Conservation (phyloP, 2,797 vertebrate genomes). For the Spinibarbus caldwelli region DNA sequence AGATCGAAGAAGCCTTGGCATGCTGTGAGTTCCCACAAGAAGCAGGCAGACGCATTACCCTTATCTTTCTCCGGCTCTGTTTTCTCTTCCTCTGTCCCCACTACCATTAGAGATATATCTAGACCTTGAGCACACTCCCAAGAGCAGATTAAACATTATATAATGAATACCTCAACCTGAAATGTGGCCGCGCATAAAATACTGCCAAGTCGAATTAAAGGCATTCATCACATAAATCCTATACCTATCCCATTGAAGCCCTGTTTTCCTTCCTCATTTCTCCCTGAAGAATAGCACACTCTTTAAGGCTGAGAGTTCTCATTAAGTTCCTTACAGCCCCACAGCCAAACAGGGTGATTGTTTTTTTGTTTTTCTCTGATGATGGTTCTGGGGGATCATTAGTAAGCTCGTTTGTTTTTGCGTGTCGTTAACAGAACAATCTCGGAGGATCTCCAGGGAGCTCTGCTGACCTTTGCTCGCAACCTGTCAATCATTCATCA, state of each 20-base stretch:
- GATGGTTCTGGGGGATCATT: constrained; percentile 84
- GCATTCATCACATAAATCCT: constrained; percentile 91
- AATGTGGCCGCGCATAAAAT: constrained; percentile 48
- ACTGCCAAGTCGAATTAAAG: constrained; percentile 77
- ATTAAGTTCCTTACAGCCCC: constrained; percentile 88
- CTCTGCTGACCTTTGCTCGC: constrained; percentile 95
- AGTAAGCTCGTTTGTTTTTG: constrained; percentile 94
- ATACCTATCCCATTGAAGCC: constrained; percentile 78
- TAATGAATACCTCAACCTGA: constrained; percentile 49
- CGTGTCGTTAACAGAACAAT: constrained; percentile 96
- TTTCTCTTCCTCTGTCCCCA: constrained; percentile 27
- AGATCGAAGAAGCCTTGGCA: constrained; percentile 80
- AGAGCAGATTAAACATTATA: constrained; percentile 45
- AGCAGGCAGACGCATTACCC: neutral
- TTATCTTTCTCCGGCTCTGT: constrained; percentile 26
- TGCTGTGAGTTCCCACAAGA: constrained; percentile 84
- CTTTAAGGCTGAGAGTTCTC: constrained; percentile 88
- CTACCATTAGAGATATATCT: constrained; percentile 46
- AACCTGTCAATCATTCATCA: constrained; percentile 99
- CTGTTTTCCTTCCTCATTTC: constrained; percentile 83
- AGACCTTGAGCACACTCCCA: constrained; percentile 48
- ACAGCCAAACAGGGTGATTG: constrained; percentile 91
- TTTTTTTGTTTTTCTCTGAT: constrained; percentile 79
- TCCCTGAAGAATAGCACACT: constrained; percentile 87
- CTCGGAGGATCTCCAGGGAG: constrained; percentile 93